Evolutionary conservation across 2,797 vertebrate species (phyloP).

Genomic region (Pangasius djambal): DNA sequence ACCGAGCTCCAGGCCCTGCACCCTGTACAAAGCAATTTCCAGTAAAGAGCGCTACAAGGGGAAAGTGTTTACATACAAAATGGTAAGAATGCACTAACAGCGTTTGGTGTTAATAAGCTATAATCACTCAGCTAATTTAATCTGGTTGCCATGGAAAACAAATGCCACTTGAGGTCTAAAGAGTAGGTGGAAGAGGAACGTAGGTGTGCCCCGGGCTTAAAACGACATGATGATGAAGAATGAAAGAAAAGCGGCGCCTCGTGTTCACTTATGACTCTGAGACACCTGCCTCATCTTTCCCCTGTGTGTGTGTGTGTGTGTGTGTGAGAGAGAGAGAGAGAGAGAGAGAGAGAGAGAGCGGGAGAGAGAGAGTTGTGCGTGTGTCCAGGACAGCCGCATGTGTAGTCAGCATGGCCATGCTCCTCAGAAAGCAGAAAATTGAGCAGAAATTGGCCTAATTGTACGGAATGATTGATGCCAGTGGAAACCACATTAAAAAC

Average conservation of each 20-base stretch:
- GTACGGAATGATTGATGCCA: slow-evolving; percentile 90
- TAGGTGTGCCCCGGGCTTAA: slow-evolving; percentile 71
- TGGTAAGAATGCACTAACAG: slow-evolving; percentile 84
- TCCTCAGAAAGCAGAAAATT: slow-evolving; percentile 87
- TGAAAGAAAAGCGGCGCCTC: slow-evolving; percentile 65
- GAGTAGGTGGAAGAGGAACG: slow-evolving; percentile 72
- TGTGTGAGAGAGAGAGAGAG: slow-evolving; percentile 44
- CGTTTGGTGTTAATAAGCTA: slow-evolving; percentile 80
- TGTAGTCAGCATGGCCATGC: slow-evolving; percentile 85
- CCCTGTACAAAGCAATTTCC: slow-evolving; percentile 79
- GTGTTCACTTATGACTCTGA: slow-evolving; percentile 76
- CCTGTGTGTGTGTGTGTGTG: slow-evolving; percentile 67
- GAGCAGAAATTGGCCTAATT: slow-evolving; percentile 88
- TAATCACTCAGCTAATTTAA: slow-evolving; percentile 87
- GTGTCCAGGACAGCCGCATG: slow-evolving; percentile 83
- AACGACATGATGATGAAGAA: slow-evolving; percentile 60
- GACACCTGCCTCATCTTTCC: slow-evolving; percentile 76
- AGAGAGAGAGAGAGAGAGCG: slow-evolving; percentile 15
- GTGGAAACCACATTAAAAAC: slow-evolving; percentile 85
- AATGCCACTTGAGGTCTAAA: slow-evolving; percentile 82
- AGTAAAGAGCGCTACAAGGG: slow-evolving; percentile 71
- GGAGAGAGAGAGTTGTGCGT: slow-evolving; percentile 20
- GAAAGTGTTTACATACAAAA: slow-evolving; percentile 85
- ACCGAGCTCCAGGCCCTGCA: slow-evolving; percentile 71
- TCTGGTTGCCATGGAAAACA: slow-evolving; percentile 89